Base-by-base conservation (phyloP, 1,140 invertebrate species). In the Drosophila subobscura region DNA sequence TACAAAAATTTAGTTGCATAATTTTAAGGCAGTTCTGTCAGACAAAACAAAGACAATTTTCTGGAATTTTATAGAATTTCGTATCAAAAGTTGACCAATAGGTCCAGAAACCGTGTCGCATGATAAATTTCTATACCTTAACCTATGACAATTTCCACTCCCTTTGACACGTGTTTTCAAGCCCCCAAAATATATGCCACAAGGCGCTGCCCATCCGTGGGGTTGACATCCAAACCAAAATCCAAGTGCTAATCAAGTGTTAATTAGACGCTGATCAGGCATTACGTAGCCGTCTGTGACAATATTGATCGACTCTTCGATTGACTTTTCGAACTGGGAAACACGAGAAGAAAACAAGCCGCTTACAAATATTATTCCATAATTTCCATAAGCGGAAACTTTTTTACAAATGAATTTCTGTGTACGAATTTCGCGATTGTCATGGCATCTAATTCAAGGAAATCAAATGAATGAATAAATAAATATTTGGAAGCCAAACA, bases 211-310 rank as follows among this genome's bases (percentile, higher is more conserved):
- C 25, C 5, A 33, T 33, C 3, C 1, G 29, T 8, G 1, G 7
- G 29, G 29, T 33, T 33, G 8, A 10, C 33, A 37, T 8, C 33
- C 33, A 37, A 37, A 12, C 3, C 10, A 37, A 44, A 50, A 46
- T 55, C 70, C 65, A 41, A 68, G 58, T 54, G 68, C 64, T 79
- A 77, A 77, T 77, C 68, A 81, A 61, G 79, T 75, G 79, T 79
- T 84, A 83, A 83, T 83, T 67, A 75, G 41, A 37, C 37, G 10
- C 44, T 60, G 79, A 83, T 76, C 60, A 72, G 76, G 60, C 61
- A 52, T 83, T 84, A 75, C 79, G 79, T 81, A 56, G 51, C 50
- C 33, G 54, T 65, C 76, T 79, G 64, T 53, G 77, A 79, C 70
- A 74, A 74, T 79, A 79, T 70, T 79, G 79, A 44, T 70, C 63